Percentiles rank a stretch among this genome's conserved stretches.
Evolutionary conservation across 2,797 vertebrate genomes (phyloP).

Genomic region (Cossypha niveicapilla): DNA sequence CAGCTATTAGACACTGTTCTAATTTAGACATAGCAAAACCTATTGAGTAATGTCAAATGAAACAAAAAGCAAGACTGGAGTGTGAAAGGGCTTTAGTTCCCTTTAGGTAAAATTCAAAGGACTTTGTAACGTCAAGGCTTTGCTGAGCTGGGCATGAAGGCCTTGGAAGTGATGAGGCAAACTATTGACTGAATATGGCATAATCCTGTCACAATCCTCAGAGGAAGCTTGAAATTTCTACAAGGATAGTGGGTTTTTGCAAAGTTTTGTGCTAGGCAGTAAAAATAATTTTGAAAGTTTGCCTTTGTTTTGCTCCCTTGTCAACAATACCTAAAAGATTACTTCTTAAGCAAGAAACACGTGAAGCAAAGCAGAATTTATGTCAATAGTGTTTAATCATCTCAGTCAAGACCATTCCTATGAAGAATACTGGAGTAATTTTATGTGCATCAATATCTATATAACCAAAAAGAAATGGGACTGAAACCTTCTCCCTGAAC

Average conservation of each 20-base stretch:
- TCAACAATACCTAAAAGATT: background rate
- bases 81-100: constrained; percentile 46
- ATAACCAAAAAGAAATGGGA: background rate
- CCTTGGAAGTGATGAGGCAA: constrained; percentile 13
- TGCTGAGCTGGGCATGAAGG: background rate
- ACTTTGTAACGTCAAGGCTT: constrained; percentile 33
- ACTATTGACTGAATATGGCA: background rate
- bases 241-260: background rate
- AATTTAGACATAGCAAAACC: constrained; percentile 57
- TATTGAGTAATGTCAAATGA: constrained; percentile 55
- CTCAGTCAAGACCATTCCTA: background rate
- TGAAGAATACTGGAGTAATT: background rate
- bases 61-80: constrained; percentile 48
- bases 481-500: background rate
- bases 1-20: constrained; percentile 63
- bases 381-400: background rate
- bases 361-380: background rate
- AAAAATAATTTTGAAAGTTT: background rate
- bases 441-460: background rate
- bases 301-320: background rate
- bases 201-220: background rate
- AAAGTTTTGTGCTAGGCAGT: background rate
- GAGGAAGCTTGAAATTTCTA: background rate
- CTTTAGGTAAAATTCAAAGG: constrained; percentile 60
- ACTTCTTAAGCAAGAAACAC: background rate